phyloP scores from a whole-genome alignment of 2,113 vertebrate species.

The Rynchops niger region DNA sequence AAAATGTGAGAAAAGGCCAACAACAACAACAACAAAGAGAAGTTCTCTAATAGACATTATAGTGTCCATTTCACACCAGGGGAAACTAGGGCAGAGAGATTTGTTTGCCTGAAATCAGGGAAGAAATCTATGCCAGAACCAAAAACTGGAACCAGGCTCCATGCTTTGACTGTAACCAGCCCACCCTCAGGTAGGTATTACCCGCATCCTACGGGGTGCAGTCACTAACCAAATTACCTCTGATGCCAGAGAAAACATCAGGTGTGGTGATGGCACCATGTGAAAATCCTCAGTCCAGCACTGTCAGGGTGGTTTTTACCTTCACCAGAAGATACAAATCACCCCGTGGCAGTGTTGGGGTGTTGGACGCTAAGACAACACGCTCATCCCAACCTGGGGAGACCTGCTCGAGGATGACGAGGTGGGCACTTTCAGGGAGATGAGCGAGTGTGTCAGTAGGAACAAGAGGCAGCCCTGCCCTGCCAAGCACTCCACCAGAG shows the following conservation, averaged over 20 bases:
- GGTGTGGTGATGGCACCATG: neutral
- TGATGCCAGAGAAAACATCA: neutral
- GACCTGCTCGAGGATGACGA: fast-evolving
- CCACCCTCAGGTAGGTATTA: neutral
- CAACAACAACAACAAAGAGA: neutral
- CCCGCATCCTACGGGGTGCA: neutral
- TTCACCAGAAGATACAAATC: neutral
- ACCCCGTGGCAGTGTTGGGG: neutral
- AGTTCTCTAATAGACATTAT: neutral
- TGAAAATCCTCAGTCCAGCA: neutral
- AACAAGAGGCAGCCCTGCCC: neutral
- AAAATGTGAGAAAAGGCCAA: neutral
- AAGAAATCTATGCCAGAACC: neutral
- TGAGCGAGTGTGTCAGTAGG: fast-evolving
- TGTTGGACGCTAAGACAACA: fast-evolving
- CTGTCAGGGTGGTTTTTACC: neutral
- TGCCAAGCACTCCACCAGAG: fast-evolving
- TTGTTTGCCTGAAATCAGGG: neutral
- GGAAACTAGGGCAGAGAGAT: neutral
- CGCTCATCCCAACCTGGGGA: fast-evolving
- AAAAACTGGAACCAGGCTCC: neutral
- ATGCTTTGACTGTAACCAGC: neutral
- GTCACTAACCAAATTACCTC: neutral
- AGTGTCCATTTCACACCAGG: neutral
- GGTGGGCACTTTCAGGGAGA: fast-evolving